A percentile compares a stretch with the other conserved stretches of the same genome.
Conservation (phyloP, 2,888 invertebrate genomes). For the Camponotus fellah region DNA sequence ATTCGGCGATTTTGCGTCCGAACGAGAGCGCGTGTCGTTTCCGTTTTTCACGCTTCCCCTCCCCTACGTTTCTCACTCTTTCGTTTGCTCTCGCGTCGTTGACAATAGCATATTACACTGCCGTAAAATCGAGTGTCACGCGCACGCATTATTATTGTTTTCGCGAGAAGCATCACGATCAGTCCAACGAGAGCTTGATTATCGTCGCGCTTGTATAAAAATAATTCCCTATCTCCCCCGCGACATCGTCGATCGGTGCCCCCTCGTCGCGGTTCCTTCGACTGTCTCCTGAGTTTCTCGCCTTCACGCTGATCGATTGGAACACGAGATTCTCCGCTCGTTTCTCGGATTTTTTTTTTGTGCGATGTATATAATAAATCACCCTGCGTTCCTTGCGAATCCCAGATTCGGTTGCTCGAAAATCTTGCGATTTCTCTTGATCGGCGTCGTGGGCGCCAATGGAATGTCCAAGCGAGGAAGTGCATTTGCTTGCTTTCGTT, state of each 20-base stretch:
- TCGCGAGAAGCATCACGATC: slow-evolving; percentile 50
- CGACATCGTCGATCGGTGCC: slow-evolving; percentile 55
- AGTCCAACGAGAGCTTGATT: slow-evolving; percentile 74
- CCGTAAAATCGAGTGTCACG: slow-evolving; percentile 45
- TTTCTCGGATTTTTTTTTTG: slow-evolving; percentile 32
- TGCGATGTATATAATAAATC: slow-evolving; percentile 52
- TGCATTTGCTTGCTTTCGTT: slow-evolving; percentile 52
- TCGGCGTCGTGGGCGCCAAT: slow-evolving; percentile 15
- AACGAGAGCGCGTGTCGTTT: slow-evolving; percentile 12
- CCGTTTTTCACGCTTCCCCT: not conserved
- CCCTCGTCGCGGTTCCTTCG: slow-evolving; percentile 37
- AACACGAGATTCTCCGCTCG: slow-evolving; percentile 31
- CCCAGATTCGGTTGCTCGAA: slow-evolving; percentile 1
- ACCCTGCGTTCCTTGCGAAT: slow-evolving; percentile 2
- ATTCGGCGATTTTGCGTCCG: slow-evolving; percentile 26
- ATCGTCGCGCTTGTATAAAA: slow-evolving; percentile 82
- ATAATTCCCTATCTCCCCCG: slow-evolving; percentile 77
- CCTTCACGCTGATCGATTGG: slow-evolving; percentile 27
- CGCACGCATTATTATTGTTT: slow-evolving; percentile 45
- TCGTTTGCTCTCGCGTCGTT: slow-evolving; percentile 31
- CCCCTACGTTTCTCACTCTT: slow-evolving; percentile 17
- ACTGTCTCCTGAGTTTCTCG: slow-evolving; percentile 53
- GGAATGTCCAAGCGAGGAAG: slow-evolving; percentile 47
- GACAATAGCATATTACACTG: slow-evolving; percentile 43
- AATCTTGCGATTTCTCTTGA: not conserved